Conservation (phyloP, 2,113 vertebrate species). For the Myotis davidii region DNA sequence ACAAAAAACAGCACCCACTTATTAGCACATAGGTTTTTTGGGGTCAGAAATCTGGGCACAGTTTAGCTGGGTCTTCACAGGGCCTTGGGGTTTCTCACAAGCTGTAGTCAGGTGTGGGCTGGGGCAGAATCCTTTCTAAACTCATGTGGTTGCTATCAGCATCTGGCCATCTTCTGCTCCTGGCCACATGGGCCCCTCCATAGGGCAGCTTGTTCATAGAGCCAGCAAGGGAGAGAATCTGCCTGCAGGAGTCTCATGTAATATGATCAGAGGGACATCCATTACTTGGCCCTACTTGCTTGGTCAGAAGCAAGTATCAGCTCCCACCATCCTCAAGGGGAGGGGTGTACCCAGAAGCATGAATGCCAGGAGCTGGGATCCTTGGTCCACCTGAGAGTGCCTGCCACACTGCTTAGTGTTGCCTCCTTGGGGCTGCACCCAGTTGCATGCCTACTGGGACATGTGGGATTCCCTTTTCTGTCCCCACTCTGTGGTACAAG, state of each 20-base stretch:
- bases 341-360: neutral
- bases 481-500: rapidly evolving
- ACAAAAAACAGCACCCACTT: neutral
- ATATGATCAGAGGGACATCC: neutral
- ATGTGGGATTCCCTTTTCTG: neutral
- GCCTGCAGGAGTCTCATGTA: neutral
- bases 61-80: neutral
- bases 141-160: neutral
- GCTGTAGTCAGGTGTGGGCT: neutral
- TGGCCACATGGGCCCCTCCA: neutral
- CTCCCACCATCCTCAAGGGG: neutral
- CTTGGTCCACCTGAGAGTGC: neutral
- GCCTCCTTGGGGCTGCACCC: neutral
- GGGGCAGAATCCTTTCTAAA: neutral
- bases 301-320: neutral
- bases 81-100: neutral
- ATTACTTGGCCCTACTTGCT: neutral
- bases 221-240: neutral
- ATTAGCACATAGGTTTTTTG: neutral
- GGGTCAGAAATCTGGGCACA: neutral
- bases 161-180: neutral
- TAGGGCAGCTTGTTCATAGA: neutral
- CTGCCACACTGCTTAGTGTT: neutral
- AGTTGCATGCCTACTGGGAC: neutral
- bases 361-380: neutral